Conservation (phyloP, 2,888 invertebrate species). For the Cataglyphis albicans region DNA sequence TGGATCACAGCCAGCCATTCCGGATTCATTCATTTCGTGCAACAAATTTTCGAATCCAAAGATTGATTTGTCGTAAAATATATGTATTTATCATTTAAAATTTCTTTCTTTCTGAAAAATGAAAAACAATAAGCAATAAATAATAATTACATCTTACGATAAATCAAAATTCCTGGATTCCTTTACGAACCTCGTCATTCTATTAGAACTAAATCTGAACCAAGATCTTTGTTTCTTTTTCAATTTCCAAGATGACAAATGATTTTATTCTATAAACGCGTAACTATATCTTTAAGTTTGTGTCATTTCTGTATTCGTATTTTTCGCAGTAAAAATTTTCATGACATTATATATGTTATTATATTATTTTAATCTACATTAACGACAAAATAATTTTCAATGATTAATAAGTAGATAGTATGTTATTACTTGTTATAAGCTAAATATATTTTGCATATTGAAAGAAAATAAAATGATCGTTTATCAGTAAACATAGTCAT, state of each 20-base stretch:
- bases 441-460: background rate
- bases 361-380: background rate
- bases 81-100: background rate
- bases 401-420: constrained; percentile 1
- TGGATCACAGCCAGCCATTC: constrained; percentile 59
- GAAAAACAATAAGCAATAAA: background rate
- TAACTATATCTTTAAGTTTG: background rate
- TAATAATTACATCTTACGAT: background rate
- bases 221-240: background rate
- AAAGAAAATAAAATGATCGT: constrained; percentile 58
- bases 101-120: background rate
- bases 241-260: background rate
- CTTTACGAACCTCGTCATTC: background rate
- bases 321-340: background rate
- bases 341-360: background rate
- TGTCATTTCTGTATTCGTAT: background rate
- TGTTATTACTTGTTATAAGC: background rate
- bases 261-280: background rate
- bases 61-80: background rate
- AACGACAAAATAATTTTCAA: background rate
- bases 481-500: constrained; percentile 35
- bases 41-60: background rate
- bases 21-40: constrained; percentile 49
- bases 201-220: background rate
- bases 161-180: background rate